Conservation (phyloP, 2,113 vertebrate species). For the Salvelinus sp. region DNA sequence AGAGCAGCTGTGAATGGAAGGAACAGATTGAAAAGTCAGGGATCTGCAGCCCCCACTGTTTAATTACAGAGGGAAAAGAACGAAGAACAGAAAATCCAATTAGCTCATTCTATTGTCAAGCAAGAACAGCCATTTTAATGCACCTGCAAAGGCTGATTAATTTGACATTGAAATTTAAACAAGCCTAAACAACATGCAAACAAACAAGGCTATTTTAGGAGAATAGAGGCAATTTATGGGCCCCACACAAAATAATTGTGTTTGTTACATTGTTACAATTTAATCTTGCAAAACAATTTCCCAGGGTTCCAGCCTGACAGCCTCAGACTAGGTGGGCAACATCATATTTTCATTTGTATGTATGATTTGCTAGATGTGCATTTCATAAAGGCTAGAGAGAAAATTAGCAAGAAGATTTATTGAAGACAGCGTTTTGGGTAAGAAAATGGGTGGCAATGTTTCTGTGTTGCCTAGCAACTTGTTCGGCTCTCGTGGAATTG, state of each 20-base stretch:
- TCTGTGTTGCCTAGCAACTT: constrained; percentile 37
- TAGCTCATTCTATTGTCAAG: constrained; percentile 46
- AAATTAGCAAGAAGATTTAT: constrained; percentile 4
- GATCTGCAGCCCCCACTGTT: constrained; percentile 54
- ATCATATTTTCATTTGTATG: constrained; percentile 37
- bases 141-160: constrained; percentile 51
- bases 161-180: constrained; percentile 49
- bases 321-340: constrained; percentile 11
- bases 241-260: constrained; percentile 50
- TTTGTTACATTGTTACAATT: constrained; percentile 46
- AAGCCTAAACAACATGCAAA: constrained; percentile 42
- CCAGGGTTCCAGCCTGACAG: constrained; percentile 28
- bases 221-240: constrained; percentile 35
- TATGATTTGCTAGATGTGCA: constrained; percentile 19
- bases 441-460: constrained; percentile 32
- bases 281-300: constrained; percentile 52
- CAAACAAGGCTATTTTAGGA: constrained; percentile 32
- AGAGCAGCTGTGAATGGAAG: constrained; percentile 19
- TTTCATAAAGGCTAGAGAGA: constrained; percentile 14
- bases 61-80: constrained; percentile 36
- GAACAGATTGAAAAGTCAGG: constrained; percentile 44
- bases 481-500: constrained; percentile 30
- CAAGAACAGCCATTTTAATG: constrained; percentile 37
- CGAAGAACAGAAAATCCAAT: constrained; percentile 51
- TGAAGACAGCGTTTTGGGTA: constrained; percentile 21